Base-by-base conservation (phyloP, 2,888 invertebrate genomes). In the Cinara cedri region DNA sequence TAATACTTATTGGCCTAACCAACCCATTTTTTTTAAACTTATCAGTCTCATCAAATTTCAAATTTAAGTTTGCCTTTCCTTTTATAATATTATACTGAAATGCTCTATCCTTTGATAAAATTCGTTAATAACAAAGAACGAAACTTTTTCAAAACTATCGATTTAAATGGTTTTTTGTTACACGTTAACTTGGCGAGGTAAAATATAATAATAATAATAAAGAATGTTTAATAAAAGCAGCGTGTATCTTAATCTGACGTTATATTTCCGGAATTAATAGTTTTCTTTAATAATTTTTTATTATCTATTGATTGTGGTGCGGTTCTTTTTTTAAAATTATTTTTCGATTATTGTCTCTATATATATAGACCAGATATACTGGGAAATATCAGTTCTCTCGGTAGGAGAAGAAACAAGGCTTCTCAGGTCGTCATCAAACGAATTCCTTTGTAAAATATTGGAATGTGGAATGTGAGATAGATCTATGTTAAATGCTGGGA, bases 341-440 rank as follows among this genome's bases (percentile, higher is more conserved):
- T 60, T 60, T 2, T 16, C 24, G 10, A 16, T 60, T 60, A 60
- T 26, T n/a, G n/a, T n/a, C n/a, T n/a, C n/a, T n/a, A n/a, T n/a
- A n/a, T n/a, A n/a, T n/a, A n/a, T 65, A 44, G 65, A 65, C 44
- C 19, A 65, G 65, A 62, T 62, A 62, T 62, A 65, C n/a, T 65
- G 19, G 65, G 65, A 44, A 65, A 65, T 65, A 65, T 65, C 65
- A 65, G 44, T 44, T 65, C 4, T 65, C 65, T 65, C 65, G 44
- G 65, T 19, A 65, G 65, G 65, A 65, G n/a, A 65, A 65, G 42
- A 44, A 65, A 42, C 44, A 65, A 65, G 44, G 65, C 65, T 65
- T 65, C 62, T 26, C 34, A 62, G 62, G 26, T 62, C 34, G 34
- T 62, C 14, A 62, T 26, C 62, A 62, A 62, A 9, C 62, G 62